Evolutionary conservation across 2,888 invertebrate species (phyloP).

Genomic region (Cylindroiulus punctatus): DNA sequence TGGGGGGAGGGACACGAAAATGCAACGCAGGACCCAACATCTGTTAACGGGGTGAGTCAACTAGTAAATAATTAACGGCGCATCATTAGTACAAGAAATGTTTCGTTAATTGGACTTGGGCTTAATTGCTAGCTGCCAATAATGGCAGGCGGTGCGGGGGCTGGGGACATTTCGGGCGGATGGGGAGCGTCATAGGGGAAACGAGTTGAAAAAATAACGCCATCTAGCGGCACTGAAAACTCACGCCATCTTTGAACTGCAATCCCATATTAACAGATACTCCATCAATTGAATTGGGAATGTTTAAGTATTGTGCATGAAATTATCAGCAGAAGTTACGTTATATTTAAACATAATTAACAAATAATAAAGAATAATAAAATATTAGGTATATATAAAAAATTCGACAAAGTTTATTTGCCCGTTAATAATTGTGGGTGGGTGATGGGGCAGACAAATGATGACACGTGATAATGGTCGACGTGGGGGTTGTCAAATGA

Average conservation of each 20-base stretch:
- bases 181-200: neutral
- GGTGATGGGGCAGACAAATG: too few relatives aligned
- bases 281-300: too few relatives aligned
- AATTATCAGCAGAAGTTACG: too few relatives aligned
- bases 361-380: too few relatives aligned
- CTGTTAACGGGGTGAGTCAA: constrained; percentile 29
- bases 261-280: neutral
- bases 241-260: neutral
- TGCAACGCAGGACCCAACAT: constrained; percentile 8
- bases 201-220: neutral
- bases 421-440: too few relatives aligned
- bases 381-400: too few relatives aligned
- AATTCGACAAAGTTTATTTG: too few relatives aligned
- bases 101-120: constrained; percentile 7
- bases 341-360: too few relatives aligned
- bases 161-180: neutral
- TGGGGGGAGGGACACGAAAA: neutral
- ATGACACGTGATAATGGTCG: too few relatives aligned
- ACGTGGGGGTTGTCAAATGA: too few relatives aligned
- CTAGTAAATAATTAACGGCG: constrained; percentile 33
- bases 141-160: neutral
- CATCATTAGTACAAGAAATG: constrained; percentile 37
- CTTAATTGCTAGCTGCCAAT: constrained; percentile 33
- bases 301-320: too few relatives aligned
- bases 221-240: neutral